These are phyloP conservation scores for Acleris sparsana DNA, from an alignment of 2,888 invertebrate genomes.

Conservation along the genomic window DNA sequence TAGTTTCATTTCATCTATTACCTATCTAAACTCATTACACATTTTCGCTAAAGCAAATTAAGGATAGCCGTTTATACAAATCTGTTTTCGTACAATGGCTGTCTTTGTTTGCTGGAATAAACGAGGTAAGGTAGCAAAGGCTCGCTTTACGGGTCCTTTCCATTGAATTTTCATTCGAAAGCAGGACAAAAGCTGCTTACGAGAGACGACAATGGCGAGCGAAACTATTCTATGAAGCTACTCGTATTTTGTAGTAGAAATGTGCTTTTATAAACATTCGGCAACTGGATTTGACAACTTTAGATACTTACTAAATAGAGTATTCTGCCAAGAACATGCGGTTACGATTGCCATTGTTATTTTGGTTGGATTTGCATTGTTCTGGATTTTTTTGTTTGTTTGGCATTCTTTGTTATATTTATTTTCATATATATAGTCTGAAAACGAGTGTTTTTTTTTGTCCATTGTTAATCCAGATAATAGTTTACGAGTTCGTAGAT, in stretches of 20 bases:
- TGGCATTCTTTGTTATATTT: neutral
- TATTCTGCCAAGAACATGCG: neutral
- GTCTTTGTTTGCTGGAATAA: slow-evolving; percentile 28
- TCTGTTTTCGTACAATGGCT: slow-evolving; percentile 12
- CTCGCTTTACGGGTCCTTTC: slow-evolving; percentile 20
- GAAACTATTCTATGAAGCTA: slow-evolving; percentile 15
- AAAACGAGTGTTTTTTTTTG: too few relatives aligned
- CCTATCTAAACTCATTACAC: neutral
- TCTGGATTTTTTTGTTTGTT: neutral
- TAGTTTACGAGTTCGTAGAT: too few relatives aligned
- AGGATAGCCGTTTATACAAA: neutral
- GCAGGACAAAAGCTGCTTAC: slow-evolving; percentile 23
- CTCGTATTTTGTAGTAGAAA: too few relatives aligned
- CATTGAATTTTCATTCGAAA: slow-evolving; percentile 18
- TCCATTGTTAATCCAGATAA: too few relatives aligned
- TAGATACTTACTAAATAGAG: too few relatives aligned
- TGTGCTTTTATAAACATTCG: neutral
- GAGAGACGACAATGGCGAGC: slow-evolving; percentile 19
- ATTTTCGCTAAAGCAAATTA: neutral
- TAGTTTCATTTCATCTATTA: too few relatives aligned
- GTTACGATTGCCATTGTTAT: neutral
- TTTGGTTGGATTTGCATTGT: neutral
- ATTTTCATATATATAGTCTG: too few relatives aligned
- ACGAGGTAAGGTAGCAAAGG: slow-evolving; percentile 22
- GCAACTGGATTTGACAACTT: too few relatives aligned